Base-by-base conservation (phyloP, 2,113 vertebrate species). In the Gila orcuttii region DNA sequence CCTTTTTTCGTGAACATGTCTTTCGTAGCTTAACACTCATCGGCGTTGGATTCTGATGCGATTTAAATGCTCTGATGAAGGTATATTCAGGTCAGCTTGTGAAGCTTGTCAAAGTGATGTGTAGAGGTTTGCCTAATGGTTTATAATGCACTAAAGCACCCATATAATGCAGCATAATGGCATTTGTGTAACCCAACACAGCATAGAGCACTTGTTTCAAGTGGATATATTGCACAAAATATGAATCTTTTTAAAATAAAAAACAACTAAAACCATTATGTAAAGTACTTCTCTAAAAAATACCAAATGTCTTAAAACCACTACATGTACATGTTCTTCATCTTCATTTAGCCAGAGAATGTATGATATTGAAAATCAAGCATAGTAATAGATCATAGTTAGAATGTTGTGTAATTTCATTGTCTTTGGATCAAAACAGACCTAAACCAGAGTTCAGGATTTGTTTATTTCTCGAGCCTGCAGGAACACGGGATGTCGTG, bases 11-110 rank as follows among this genome's bases (percentile, higher is more conserved):
- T 59, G 23, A 52, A 87, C 23, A 15, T 9, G 9, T 80, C 39
- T 82, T 85, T 77, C 11, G 13, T n/a, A 60, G 77, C 23, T 60
- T 60, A 60, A 11, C 59, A 9, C 10, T 82, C 45, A 21, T 52
- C 28, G 21, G 42, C 25, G 9, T 69, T 69, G 62, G 45, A 68
- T 82, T 33, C 45, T 68, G 45, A 69, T 78, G 55, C 60, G 62
- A 73, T 50, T 83, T 60, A 50, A 64, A 83, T 79, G 64, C 79
- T 79, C 84, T 82, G 79, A 82, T 66, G 55, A 84, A 13, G 12
- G 52, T 39, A 36, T 85, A 47, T 82, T 88, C 71, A 28, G 62
- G 62, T 82, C 79, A 55, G 50, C 75, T 55, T 33, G 47, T 33
- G 45, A 77, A 77, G 71, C 23, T 74, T 73, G 64, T 68, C 66